Conservation (phyloP, 2,888 invertebrate genomes). For the Cancer borealis region DNA sequence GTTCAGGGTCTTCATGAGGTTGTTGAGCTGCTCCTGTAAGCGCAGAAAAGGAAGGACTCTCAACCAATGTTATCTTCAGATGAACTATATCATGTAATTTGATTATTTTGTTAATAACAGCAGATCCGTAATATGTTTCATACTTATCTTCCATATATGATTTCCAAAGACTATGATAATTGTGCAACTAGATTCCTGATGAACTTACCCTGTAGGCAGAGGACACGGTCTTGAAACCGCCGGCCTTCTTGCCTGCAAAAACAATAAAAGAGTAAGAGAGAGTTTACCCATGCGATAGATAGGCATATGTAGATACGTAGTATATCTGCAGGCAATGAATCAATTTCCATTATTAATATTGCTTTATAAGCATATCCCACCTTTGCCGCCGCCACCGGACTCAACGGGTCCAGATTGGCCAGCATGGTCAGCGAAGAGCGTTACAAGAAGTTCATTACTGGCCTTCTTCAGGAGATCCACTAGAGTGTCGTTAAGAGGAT, state of each 20-base stretch:
- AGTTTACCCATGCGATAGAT: background rate
- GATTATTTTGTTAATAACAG: background rate
- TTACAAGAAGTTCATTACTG: conserved; percentile 89
- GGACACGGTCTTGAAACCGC: conserved; percentile 99
- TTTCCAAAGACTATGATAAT: background rate
- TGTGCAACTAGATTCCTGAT: background rate
- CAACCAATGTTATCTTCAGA: background rate
- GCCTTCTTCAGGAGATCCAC: conserved; percentile 98
- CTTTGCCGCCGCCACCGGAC: conserved; percentile 81
- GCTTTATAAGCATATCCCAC: background rate
- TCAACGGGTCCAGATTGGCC: conserved; percentile 84
- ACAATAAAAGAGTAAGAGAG: background rate
- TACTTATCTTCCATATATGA: too few relatives aligned
- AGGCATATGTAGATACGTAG: background rate
- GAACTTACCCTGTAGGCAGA: conserved; percentile 92
- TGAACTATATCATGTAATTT: background rate
- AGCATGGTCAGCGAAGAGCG: conserved; percentile 96
- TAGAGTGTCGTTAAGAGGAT: conserved; percentile 96
- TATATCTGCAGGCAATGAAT: background rate
- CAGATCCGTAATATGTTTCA: background rate
- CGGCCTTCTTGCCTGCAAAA: conserved; percentile 89
- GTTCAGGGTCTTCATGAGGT: conserved; percentile 80
- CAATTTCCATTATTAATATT: background rate
- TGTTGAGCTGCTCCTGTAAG: conserved; percentile 78
- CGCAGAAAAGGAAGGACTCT: background rate